These are phyloP conservation scores for Strigops habroptila DNA, from an alignment of 2,113 vertebrate genomes.

Conservation along the genomic window DNA sequence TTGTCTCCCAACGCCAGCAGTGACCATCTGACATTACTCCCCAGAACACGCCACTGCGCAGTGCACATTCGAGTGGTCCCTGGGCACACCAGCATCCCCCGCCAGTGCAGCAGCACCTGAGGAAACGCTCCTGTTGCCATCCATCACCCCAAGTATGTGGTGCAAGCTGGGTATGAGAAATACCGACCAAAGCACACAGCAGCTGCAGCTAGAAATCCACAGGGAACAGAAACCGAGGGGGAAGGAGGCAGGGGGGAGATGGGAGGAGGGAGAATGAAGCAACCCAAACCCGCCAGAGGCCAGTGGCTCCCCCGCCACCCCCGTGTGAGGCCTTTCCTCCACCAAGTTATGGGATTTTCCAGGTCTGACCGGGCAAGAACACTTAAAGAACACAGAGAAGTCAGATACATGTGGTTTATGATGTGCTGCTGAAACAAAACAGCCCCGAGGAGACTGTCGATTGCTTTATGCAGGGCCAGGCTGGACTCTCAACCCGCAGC, in stretches of 20 bases:
- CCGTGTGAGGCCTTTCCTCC: neutral
- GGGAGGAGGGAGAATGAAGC: neutral
- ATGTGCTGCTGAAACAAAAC: neutral
- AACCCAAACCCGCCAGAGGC: neutral
- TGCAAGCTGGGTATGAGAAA: rapidly evolving
- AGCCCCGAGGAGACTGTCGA: neutral
- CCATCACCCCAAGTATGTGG: rapidly evolving
- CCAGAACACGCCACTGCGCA: neutral
- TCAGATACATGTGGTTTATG: neutral
- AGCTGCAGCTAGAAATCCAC: neutral
- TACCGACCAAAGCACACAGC: neutral
- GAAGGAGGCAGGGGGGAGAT: neutral
- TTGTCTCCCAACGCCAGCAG: neutral
- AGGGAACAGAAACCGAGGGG: neutral
- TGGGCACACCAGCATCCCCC: neutral
- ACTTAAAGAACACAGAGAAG: rapidly evolving
- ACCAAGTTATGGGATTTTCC: neutral
- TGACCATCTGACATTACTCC: neutral
- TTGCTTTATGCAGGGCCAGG: neutral
- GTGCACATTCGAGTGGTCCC: neutral
- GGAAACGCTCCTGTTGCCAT: neutral
- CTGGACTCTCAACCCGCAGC: neutral
- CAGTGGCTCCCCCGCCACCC: rapidly evolving
- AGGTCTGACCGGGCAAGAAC: neutral
- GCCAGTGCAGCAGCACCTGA: neutral